These are phyloP conservation scores for Ciconia maguari DNA, from an alignment of 2,113 vertebrate genomes.

Conservation along the genomic window DNA sequence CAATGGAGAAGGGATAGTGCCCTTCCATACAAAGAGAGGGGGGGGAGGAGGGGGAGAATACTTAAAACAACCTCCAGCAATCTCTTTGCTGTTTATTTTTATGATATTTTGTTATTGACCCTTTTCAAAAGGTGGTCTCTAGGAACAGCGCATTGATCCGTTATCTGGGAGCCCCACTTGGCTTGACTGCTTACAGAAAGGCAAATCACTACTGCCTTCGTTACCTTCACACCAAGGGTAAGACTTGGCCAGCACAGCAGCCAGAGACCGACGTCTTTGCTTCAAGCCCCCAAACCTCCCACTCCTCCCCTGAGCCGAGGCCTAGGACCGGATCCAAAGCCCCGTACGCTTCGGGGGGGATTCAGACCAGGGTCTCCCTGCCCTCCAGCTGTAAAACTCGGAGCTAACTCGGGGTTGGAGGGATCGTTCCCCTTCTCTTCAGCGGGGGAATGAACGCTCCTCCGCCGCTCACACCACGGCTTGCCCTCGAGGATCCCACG, in stretches of 20 bases:
- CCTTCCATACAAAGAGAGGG: neutral
- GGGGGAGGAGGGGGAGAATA: accelerated
- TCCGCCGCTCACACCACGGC: neutral
- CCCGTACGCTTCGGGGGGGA: accelerated
- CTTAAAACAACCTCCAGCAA: neutral
- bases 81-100: neutral
- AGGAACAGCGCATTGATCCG: accelerated
- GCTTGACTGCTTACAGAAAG: accelerated
- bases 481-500: neutral
- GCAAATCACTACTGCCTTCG: neutral
- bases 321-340: neutral
- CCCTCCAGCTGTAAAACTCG: too few species aligned
- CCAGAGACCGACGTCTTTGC: accelerated
- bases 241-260: neutral
- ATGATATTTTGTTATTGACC: accelerated
- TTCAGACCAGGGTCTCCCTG: neutral
- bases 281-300: neutral
- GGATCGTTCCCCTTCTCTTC: accelerated
- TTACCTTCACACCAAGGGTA: neutral
- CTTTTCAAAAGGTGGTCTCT: neutral
- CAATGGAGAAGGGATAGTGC: neutral
- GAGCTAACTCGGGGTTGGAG: neutral
- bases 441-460: neutral
- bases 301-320: neutral
- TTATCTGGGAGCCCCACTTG: accelerated